A percentile compares a stretch with the other conserved stretches of the same genome.
Evolutionary conservation across 2,113 vertebrate species (phyloP).

Genomic region (Solea solea): DNA sequence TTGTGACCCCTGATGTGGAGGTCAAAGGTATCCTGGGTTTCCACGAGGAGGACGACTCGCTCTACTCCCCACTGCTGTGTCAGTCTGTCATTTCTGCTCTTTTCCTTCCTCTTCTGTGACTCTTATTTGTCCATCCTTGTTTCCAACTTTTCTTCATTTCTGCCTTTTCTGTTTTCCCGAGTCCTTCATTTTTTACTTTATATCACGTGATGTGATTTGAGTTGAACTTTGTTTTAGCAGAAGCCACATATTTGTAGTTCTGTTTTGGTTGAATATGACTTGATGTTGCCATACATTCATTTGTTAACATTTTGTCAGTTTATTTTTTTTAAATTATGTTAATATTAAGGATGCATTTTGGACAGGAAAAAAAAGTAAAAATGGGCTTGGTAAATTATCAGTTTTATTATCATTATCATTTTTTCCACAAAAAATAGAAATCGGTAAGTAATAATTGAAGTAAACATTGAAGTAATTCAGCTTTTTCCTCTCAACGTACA

Average conservation of each 20-base stretch:
- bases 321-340: background rate
- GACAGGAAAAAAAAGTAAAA: background rate
- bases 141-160: slow-evolving; percentile 52
- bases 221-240: background rate
- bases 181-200: slow-evolving; percentile 47
- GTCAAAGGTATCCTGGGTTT: slow-evolving; percentile 99
- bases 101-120: slow-evolving; percentile 38
- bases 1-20: slow-evolving; percentile 97
- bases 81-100: slow-evolving; percentile 91
- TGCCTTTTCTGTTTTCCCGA: slow-evolving; percentile 54
- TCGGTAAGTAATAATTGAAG: too few species aligned
- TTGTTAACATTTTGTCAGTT: slow-evolving; percentile 2
- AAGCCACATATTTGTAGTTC: background rate
- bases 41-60: slow-evolving; percentile 99
- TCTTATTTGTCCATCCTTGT: slow-evolving; percentile 18
- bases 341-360: background rate
- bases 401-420: too few species aligned
- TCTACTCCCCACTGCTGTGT: slow-evolving; percentile 99
- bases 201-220: slow-evolving; percentile 11
- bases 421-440: too few species aligned
- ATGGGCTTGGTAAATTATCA: too few species aligned
- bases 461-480: slow-evolving; percentile 31
- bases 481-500: slow-evolving; percentile 23
- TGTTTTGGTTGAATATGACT: background rate
- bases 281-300: background rate